Evolutionary conservation across 2,797 vertebrate genomes (phyloP).

Genomic region (Urosaurus nigricauda): DNA sequence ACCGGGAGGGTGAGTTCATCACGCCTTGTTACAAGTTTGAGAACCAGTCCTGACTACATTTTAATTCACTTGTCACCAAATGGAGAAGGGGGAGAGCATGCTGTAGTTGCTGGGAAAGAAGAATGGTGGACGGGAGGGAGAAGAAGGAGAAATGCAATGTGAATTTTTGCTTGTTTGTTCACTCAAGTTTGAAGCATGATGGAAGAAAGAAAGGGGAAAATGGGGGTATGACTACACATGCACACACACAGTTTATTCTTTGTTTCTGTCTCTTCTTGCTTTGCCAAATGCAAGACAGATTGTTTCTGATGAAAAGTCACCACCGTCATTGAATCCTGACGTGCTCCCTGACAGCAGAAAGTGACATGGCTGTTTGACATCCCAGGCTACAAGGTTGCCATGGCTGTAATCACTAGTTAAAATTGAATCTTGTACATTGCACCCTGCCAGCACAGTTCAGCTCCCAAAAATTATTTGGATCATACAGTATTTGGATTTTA

Average conservation of each 20-base stretch:
- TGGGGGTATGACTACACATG: too few species aligned
- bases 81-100: not conserved
- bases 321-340: slow-evolving; percentile 68
- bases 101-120: not conserved
- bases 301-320: slow-evolving; percentile 70
- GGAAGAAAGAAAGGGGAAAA: not conserved
- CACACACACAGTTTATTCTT: slow-evolving; percentile 37
- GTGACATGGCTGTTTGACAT: slow-evolving; percentile 78
- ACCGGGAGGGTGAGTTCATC: slow-evolving; percentile 46
- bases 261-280: not conserved
- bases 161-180: not conserved
- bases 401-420: slow-evolving; percentile 77
- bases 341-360: slow-evolving; percentile 67
- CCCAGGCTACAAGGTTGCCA: slow-evolving; percentile 71
- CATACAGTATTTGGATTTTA: slow-evolving; percentile 71
- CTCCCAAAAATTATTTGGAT: slow-evolving; percentile 75
- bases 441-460: slow-evolving; percentile 67
- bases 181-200: not conserved
- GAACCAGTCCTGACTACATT: slow-evolving; percentile 35
- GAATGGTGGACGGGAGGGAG: not conserved
- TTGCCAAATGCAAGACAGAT: slow-evolving; percentile 62
- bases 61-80: slow-evolving; percentile 55
- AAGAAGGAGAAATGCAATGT: not conserved
- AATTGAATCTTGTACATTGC: slow-evolving; percentile 77
- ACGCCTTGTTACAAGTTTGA: not conserved